Conservation (phyloP, 2,113 vertebrate species). For the Xenopus borealis region DNA sequence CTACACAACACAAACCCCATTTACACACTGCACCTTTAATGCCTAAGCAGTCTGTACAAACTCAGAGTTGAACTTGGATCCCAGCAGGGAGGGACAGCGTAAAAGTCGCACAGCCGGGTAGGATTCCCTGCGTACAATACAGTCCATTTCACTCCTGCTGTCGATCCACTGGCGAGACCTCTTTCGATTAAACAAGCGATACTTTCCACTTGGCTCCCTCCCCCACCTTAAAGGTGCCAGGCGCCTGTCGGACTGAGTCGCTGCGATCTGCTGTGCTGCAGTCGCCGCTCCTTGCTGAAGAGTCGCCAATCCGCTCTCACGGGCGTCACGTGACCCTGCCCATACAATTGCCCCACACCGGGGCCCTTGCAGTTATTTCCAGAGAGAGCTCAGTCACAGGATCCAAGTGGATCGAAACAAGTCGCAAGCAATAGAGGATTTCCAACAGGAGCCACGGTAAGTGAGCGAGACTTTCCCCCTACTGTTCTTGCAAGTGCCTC, state of each 20-base stretch:
- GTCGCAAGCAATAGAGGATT: not conserved
- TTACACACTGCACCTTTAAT: too few species aligned
- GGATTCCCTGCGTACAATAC: too few species aligned
- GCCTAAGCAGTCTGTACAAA: too few species aligned
- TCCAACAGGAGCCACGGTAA: not conserved
- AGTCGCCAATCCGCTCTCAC: slow-evolving; percentile 9
- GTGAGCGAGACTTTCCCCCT: not conserved
- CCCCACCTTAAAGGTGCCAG: not conserved
- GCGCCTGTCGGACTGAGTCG: too few species aligned
- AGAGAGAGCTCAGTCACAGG: slow-evolving; percentile 48
- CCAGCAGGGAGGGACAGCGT: too few species aligned
- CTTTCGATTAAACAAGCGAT: too few species aligned
- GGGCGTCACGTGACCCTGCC: slow-evolving; percentile 72
- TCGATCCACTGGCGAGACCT: too few species aligned
- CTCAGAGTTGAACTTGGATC: too few species aligned
- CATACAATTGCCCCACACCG: slow-evolving; percentile 65
- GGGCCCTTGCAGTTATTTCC: slow-evolving; percentile 62
- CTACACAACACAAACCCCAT: too few species aligned
- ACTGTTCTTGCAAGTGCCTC: slow-evolving; percentile 12
- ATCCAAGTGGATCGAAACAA: slow-evolving; percentile 38
- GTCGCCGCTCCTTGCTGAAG: not conserved
- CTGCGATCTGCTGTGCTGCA: not conserved
- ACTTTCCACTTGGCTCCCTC: too few species aligned
- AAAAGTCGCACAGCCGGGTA: too few species aligned
- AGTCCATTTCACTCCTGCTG: too few species aligned